phyloP scores from a whole-genome alignment of 1,140 invertebrate genomes.

The Trachymyrmex cornetzi region DNA sequence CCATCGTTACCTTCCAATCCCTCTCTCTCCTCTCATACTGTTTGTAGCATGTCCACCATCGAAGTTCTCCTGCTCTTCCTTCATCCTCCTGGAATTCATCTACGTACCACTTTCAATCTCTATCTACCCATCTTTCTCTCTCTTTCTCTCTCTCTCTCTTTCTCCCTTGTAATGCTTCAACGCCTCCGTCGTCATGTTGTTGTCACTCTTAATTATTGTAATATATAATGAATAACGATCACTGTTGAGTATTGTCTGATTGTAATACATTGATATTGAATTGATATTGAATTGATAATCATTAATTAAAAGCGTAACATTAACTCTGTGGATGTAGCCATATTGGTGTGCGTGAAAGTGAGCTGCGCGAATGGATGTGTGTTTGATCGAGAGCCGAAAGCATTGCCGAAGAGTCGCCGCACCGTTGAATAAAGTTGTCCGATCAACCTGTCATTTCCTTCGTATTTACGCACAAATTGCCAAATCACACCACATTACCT shows the following conservation, averaged over 20 bases:
- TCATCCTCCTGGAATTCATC: slow-evolving; percentile 58
- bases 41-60: slow-evolving; percentile 66
- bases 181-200: slow-evolving; percentile 87
- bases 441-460: slow-evolving; percentile 4
- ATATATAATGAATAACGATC: slow-evolving; percentile 87
- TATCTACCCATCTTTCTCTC: neutral
- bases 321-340: slow-evolving; percentile 85
- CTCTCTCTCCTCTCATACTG: slow-evolving; percentile 38
- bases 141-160: neutral
- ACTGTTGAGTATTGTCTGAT: slow-evolving; percentile 88
- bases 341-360: slow-evolving; percentile 80
- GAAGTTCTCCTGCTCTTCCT: slow-evolving; percentile 47
- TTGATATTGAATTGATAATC: slow-evolving; percentile 87
- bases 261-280: slow-evolving; percentile 87
- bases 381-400: slow-evolving; percentile 64
- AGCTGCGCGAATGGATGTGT: slow-evolving; percentile 62
- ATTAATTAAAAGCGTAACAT: slow-evolving; percentile 86
- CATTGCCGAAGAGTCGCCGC: slow-evolving; percentile 17
- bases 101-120: slow-evolving; percentile 48
- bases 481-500: slow-evolving; percentile 18
- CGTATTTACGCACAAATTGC: slow-evolving; percentile 47
- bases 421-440: slow-evolving; percentile 23
- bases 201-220: slow-evolving; percentile 87
- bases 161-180: slow-evolving; percentile 83
- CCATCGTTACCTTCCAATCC: slow-evolving; percentile 20